These are phyloP conservation scores for Ciona savignyi DNA, from an alignment of 23 tunicate species.

Conservation along the genomic window DNA sequence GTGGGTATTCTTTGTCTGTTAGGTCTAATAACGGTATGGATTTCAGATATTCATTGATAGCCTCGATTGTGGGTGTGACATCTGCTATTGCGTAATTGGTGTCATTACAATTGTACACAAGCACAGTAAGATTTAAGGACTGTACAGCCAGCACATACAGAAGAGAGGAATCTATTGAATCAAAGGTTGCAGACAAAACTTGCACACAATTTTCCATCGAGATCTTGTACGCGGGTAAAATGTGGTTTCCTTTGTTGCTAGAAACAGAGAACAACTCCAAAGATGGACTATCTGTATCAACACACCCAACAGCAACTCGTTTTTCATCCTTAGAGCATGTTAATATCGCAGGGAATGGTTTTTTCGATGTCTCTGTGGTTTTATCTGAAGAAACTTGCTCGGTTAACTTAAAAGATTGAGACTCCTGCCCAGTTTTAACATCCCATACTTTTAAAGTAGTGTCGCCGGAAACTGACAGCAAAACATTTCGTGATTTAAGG, in stretches of 20 bases:
- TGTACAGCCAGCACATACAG: not conserved
- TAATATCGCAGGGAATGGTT: conserved; percentile 20
- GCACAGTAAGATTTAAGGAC: not conserved
- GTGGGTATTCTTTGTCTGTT: conserved; percentile 4
- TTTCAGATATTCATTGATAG: no score
- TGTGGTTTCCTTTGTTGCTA: not conserved
- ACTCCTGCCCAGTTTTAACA: conserved; percentile 20
- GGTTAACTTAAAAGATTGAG: not conserved
- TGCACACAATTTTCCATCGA: not conserved
- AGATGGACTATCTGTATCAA: not conserved
- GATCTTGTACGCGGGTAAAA: not conserved
- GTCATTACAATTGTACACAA: not conserved
- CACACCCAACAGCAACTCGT: conserved; percentile 23
- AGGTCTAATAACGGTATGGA: not conserved
- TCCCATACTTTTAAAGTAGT: conserved; percentile 58
- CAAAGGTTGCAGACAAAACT: not conserved
- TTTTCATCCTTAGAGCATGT: not conserved
- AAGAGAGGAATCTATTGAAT: not conserved
- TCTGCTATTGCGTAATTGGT: not conserved
- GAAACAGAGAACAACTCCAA: not conserved
- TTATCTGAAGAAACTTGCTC: not conserved
- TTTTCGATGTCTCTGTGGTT: not conserved
- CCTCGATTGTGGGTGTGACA: not conserved
- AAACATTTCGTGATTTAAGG: not conserved
- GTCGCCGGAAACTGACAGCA: conserved; percentile 80